phyloP scores from a whole-genome alignment of 2,888 invertebrate genomes.

The Dilophus febrilis region DNA sequence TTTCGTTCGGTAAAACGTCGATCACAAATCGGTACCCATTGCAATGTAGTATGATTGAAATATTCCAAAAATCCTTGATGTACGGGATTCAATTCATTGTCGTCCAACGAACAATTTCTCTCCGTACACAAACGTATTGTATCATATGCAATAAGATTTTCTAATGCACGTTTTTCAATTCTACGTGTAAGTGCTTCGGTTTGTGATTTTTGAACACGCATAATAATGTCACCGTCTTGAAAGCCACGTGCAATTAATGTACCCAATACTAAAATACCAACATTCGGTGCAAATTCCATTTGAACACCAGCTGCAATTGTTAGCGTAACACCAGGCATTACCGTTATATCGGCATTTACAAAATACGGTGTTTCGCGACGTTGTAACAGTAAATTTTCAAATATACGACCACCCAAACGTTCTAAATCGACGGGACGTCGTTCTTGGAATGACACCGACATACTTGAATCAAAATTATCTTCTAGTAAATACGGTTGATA shows the following conservation, averaged over 20 bases:
- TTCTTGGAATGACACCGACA: constrained; percentile 49
- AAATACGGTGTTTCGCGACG: constrained; percentile 53
- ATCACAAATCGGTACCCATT: constrained; percentile 96
- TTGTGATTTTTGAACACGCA: constrained; percentile 40
- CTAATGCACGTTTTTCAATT: constrained; percentile 33
- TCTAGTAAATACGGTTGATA: constrained; percentile 76
- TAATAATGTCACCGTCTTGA: constrained; percentile 54
- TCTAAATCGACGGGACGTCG: constrained; percentile 41
- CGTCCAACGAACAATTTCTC: constrained; percentile 44
- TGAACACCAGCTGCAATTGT: constrained; percentile 77
- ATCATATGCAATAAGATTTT: constrained; percentile 37
- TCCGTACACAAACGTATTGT: constrained; percentile 67
- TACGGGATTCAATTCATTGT: constrained; percentile 32
- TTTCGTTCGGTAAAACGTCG: constrained; percentile 88
- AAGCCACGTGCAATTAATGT: constrained; percentile 70
- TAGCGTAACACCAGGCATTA: constrained; percentile 85
- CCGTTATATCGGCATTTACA: constrained; percentile 78
- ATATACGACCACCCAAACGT: constrained; percentile 60
- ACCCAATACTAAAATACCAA: constrained; percentile 89
- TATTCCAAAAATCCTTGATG: constrained; percentile 85
- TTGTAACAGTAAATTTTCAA: constrained; percentile 45
- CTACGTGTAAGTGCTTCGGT: constrained; percentile 15
- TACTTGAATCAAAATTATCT: constrained; percentile 56
- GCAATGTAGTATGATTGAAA: constrained; percentile 85
- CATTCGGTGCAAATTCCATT: constrained; percentile 87